phyloP scores from a whole-genome alignment of 2,888 invertebrate genomes.

The Latrodectus hesperus region DNA sequence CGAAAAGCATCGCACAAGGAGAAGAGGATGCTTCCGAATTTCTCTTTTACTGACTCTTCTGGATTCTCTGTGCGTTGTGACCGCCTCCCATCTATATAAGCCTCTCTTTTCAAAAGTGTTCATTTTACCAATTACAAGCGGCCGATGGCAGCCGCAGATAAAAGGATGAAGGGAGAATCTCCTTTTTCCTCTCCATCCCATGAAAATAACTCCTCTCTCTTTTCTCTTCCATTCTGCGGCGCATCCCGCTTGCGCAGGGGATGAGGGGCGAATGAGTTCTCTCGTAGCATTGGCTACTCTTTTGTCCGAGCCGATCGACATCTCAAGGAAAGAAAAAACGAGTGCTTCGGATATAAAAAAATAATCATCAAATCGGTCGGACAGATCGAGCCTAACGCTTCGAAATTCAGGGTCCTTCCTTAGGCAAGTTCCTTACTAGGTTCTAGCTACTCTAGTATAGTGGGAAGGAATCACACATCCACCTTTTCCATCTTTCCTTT shows the following conservation, averaged over 20 bases:
- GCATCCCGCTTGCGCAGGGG: too few species aligned
- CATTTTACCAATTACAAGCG: conserved; percentile 68
- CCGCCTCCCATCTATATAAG: conserved; percentile 36
- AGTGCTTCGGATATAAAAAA: neutral
- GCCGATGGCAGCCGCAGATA: conserved; percentile 53
- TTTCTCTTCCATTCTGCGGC: too few species aligned
- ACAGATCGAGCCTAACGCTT: neutral
- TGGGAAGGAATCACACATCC: too few species aligned
- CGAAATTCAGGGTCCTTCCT: neutral
- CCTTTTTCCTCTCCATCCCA: neutral
- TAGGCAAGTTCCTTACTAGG: neutral
- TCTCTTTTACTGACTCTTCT: conserved; percentile 30
- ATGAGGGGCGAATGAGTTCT: neutral
- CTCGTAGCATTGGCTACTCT: neutral
- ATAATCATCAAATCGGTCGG: neutral
- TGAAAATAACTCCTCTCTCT: neutral
- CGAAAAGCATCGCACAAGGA: neutral
- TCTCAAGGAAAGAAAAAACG: neutral
- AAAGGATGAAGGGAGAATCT: conserved; percentile 34
- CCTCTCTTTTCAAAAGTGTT: conserved; percentile 60
- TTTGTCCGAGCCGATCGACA: neutral
- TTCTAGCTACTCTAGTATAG: too few species aligned
- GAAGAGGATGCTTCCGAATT: conserved; percentile 16
- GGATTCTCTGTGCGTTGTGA: conserved; percentile 7
- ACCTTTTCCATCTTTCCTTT: too few species aligned